phyloP scores from a whole-genome alignment of 2,888 invertebrate species.

The Ectropis crepuscularia region DNA sequence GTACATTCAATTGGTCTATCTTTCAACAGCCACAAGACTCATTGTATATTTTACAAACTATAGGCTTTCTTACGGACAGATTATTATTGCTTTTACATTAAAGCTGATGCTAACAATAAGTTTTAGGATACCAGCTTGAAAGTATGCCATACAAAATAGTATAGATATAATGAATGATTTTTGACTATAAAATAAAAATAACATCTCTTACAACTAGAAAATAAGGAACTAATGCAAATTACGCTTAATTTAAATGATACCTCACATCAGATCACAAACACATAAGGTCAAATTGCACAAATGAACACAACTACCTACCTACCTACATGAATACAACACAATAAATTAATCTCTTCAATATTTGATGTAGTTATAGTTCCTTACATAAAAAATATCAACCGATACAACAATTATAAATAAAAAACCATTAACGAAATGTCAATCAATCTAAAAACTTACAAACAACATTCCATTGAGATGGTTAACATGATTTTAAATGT shows the following conservation, averaged over 20 bases:
- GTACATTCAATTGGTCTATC: too few species aligned
- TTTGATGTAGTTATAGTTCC: conserved; percentile 65
- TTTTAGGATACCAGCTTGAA: conserved; percentile 48
- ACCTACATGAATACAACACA: conserved; percentile 69
- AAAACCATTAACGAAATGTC: conserved; percentile 74
- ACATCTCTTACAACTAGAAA: conserved; percentile 73
- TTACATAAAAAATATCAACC: conserved; percentile 80
- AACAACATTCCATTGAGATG: conserved; percentile 68
- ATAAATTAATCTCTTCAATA: conserved; percentile 81
- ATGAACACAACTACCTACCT: conserved; percentile 72
- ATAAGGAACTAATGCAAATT: conserved; percentile 82
- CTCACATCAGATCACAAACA: conserved; percentile 83
- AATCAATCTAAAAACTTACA: conserved; percentile 68
- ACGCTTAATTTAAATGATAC: conserved; percentile 76
- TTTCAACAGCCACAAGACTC: too few species aligned
- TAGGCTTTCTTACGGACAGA: conserved; percentile 39
- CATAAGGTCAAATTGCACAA: conserved; percentile 77
- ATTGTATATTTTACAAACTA: too few species aligned
- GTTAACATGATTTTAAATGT: conserved; percentile 47
- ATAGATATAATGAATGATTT: conserved; percentile 51
- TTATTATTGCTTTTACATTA: conserved; percentile 66
- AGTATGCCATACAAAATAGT: conserved; percentile 49
- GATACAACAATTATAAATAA: conserved; percentile 74
- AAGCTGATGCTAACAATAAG: conserved; percentile 80
- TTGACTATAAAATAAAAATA: conserved; percentile 60